A percentile compares a stretch with the other conserved stretches of the same genome.
Conservation (phyloP, 2,888 invertebrate species). For the Beris chalybata region DNA sequence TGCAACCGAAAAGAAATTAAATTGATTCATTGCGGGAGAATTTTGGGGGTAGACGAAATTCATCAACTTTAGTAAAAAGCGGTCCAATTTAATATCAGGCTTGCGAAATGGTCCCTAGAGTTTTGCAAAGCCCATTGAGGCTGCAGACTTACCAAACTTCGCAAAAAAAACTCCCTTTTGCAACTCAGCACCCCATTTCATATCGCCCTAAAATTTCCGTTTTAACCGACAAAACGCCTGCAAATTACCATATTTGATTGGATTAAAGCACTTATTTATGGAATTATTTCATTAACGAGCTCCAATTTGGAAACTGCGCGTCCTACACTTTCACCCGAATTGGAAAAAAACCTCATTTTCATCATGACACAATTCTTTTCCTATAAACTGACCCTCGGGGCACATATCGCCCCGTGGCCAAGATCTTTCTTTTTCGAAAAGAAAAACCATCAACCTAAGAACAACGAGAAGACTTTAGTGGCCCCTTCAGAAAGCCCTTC, state of each 20-base stretch:
- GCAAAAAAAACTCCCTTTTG: neutral
- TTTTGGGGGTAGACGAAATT: too few relatives aligned
- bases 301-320: neutral
- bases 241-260: conserved; percentile 35
- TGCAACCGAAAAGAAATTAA: too few relatives aligned
- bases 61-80: too few relatives aligned
- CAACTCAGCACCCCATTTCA: conserved; percentile 27
- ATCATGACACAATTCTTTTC: conserved; percentile 10
- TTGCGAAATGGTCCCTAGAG: too few relatives aligned
- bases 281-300: conserved; percentile 30
- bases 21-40: too few relatives aligned
- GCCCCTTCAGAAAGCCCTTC: conserved; percentile 7
- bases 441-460: neutral
- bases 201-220: neutral
- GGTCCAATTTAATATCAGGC: too few relatives aligned
- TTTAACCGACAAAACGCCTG: neutral
- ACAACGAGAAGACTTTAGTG: neutral
- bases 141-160: too few relatives aligned
- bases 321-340: neutral
- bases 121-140: too few relatives aligned
- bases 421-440: conserved; percentile 1
- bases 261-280: conserved; percentile 33
- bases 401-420: neutral
- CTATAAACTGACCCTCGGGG: conserved; percentile 9
- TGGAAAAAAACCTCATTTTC: neutral